Percentiles rank a stretch among this genome's conserved stretches.
Conservation (phyloP, 2,888 invertebrate species). For the Congeria kusceri region DNA sequence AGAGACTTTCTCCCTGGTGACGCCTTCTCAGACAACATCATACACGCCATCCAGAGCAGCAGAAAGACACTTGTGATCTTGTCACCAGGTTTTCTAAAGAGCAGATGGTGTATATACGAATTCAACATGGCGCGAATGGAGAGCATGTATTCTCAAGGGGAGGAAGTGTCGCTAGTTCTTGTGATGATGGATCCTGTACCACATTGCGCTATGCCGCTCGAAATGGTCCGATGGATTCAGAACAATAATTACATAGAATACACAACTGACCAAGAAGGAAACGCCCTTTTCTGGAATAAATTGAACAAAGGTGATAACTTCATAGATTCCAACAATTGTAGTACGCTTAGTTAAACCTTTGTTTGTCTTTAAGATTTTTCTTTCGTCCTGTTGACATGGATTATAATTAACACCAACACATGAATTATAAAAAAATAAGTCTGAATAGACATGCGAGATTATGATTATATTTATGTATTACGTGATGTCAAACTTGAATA, state of each 20-base stretch:
- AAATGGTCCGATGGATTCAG: not conserved
- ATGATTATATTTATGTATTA: too few relatives aligned
- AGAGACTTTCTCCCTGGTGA: constrained; percentile 9
- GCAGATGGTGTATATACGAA: constrained; percentile 14
- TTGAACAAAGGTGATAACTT: not conserved
- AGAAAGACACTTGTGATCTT: not conserved
- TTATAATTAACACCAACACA: too few relatives aligned
- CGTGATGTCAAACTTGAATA: too few relatives aligned
- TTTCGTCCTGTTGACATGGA: too few relatives aligned
- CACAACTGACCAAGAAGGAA: constrained; percentile 11
- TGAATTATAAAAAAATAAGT: too few relatives aligned
- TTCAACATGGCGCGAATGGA: not conserved
- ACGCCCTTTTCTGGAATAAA: constrained; percentile 7
- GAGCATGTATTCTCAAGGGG: not conserved
- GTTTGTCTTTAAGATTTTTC: too few relatives aligned
- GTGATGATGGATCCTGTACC: constrained; percentile 15
- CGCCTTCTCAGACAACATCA: not conserved
- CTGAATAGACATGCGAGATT: too few relatives aligned
- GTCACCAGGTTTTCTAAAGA: not conserved
- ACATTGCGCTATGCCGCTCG: not conserved
- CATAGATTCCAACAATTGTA: too few relatives aligned
- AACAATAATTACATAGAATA: constrained; percentile 10
- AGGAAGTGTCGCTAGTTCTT: not conserved
- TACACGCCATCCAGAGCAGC: constrained; percentile 16
- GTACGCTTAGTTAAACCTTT: too few relatives aligned